A percentile compares a stretch with the other conserved stretches of the same genome.
Evolutionary conservation across 2,797 vertebrate species (phyloP).

Genomic region (Rhinatrema bivittatum): DNA sequence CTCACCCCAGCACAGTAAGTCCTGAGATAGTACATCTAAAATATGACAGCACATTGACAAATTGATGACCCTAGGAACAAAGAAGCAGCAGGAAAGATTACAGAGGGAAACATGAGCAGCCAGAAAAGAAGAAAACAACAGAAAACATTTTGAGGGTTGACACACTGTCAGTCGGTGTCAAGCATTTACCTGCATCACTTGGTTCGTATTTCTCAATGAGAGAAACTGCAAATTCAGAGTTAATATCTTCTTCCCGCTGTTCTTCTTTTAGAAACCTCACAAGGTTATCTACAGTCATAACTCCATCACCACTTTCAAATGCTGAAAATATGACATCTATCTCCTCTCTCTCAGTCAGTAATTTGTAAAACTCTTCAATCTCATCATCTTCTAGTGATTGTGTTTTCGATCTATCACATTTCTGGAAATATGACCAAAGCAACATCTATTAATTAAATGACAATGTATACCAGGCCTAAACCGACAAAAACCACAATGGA

Average conservation of each 20-base stretch:
- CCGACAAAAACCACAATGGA: constrained; percentile 45
- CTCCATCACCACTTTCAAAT: constrained; percentile 41
- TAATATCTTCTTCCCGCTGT: constrained; percentile 67
- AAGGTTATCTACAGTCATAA: constrained; percentile 68
- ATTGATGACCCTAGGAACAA: no score
- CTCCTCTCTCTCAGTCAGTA: constrained; percentile 78
- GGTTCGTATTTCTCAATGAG: constrained; percentile 83
- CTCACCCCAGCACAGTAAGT: no score
- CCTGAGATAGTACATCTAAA: no score
- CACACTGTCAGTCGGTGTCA: no score
- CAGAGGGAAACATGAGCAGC: no score
- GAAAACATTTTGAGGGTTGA: no score
- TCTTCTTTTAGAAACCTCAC: constrained; percentile 65
- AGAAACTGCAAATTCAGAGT: constrained; percentile 49
- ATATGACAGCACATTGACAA: no score
- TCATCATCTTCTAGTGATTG: constrained; percentile 78
- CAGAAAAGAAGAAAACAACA: no score
- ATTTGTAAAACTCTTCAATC: constrained; percentile 83
- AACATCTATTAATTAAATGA: constrained; percentile 38
- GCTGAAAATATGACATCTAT: constrained; percentile 66
- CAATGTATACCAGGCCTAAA: constrained; percentile 46
- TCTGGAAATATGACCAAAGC: constrained; percentile 52
- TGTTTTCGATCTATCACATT: constrained; percentile 82
- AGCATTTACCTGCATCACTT: constrained; percentile 67
- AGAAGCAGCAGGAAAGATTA: no score